Base-by-base conservation (phyloP, 2,113 vertebrate genomes). In the Gymnarchus niloticus region DNA sequence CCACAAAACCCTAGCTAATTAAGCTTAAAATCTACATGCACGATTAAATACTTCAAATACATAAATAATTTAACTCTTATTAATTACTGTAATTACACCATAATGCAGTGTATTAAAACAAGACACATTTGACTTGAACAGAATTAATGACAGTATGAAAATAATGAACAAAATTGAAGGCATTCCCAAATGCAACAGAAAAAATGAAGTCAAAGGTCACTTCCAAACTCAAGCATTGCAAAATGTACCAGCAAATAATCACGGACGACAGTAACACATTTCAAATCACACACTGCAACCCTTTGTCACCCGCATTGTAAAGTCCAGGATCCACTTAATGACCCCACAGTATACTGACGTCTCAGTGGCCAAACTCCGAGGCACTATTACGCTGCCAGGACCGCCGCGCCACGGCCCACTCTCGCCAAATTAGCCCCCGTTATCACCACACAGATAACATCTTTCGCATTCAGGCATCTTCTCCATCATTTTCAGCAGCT, bases 111-210 rank as follows among this genome's bases (percentile, higher is more conserved):
- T 73, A 5, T 73, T 19, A 54, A 82, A 82, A 54, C 51, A 54
- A 82, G 51, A 54, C 25, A 37, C 49, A 82, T 56, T 82, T 81
- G 17, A 33, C 14, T 19, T 41, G 49, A 41, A 54, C 17, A n/a
- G 54, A 82, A 82, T 82, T 33, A 82, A 54, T 82, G 51, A 49
- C 77, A 48, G 44, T 19, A 46, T 80, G 23, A 80, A 80, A 48
- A 54, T 54, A 82, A 82, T 82, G 5, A n/a, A 54, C 19, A 41
- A 82, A 56, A 82, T 56, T 37, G 19, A 82, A 37, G 51, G 12
- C 25, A 54, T 81, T 82, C 49, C 17, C 80, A 82, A 56, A 19
- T 56, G 28, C 51, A 54, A 33, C 51, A 69, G 37, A 28, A 69
- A 48, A 77, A 78, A 44, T 48, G 37, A 56, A 52, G n/a, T 54